Evolutionary conservation across 2,797 vertebrate genomes (phyloP), one percentile per base, ranked within the genome.

Genomic region (Ceyx erithaca): DNA sequence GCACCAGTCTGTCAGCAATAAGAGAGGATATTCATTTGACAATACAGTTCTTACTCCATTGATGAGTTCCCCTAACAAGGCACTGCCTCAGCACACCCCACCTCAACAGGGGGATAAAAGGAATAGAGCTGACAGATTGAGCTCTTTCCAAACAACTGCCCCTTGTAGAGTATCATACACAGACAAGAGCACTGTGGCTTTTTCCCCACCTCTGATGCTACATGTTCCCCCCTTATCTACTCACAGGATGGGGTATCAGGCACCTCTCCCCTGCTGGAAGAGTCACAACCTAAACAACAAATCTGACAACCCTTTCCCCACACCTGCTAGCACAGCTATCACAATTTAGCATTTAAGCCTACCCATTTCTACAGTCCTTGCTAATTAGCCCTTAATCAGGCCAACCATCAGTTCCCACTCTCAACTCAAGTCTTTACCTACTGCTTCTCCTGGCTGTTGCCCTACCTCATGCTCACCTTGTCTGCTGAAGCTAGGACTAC

Each of bases 181-280:
- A 84, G 22, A 40, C 11, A 51, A 76, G 6, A 79, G 5, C 31
- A 14, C 7, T 26, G 6, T 31, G 58, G 28, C 3, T 19, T 62
- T 58, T 52, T 23, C 8, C 0, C 3, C 6, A 33, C 15, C n/a
- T 52, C 28, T 13, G 1, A 12, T 16, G 6, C 19, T 40, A 20
- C 15, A 37, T 46, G 16, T 35, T 3, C 8, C 4, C 7, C 4
- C 22, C n/a, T 16, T 17, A 52, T 15, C 25, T 78, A 23, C 26
- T 79, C 40, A 18, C 33, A 58, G 23, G 20, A 30, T 1, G 17
- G 14, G 12, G 4, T 10, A 48, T 45, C 30, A 28, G 22, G 25
- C 33, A 54, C 1, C 6, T 25, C 40, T 82, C 30, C 4, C 12
- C 45, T 48, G 6, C 16, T 64, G 26, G 11, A 35, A 75, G 28